Conservation (phyloP, 1,140 invertebrate genomes). For the Steinernema feltiae region DNA sequence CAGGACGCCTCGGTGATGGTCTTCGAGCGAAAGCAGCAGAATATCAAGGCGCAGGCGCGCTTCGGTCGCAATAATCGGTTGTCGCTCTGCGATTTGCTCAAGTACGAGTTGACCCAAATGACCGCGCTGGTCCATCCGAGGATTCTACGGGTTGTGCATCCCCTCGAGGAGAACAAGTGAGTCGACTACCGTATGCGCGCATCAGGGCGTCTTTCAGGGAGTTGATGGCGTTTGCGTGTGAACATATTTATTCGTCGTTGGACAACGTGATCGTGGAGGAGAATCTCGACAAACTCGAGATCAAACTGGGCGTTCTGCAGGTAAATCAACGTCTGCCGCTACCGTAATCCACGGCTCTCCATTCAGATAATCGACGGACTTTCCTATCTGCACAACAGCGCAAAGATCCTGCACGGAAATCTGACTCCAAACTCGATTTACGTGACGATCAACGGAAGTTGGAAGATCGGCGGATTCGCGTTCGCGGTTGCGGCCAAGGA, state of each 20-base stretch:
- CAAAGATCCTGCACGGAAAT: conserved; percentile 60
- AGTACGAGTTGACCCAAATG: conserved; percentile 58
- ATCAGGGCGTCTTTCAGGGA: conserved; percentile 25
- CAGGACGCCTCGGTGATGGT: conserved; percentile 60
- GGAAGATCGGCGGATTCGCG: conserved; percentile 61
- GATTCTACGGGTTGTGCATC: conserved; percentile 58
- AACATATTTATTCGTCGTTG: conserved; percentile 23
- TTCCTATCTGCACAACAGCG: conserved; percentile 58
- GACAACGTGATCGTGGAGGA: conserved; percentile 29
- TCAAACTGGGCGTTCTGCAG: conserved; percentile 38
- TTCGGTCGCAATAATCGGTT: conserved; percentile 47
- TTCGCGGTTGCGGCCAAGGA: conserved; percentile 54
- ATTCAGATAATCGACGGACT: conserved; percentile 60
- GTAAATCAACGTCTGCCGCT: not conserved
- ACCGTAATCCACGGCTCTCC: not conserved
- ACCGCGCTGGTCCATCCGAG: conserved; percentile 58
- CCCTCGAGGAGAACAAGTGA: conserved; percentile 61
- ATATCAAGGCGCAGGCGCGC: conserved; percentile 52
- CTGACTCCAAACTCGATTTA: conserved; percentile 59
- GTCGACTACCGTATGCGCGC: too few relatives aligned
- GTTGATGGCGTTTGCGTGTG: conserved; percentile 32
- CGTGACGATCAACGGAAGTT: conserved; percentile 58
- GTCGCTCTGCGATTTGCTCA: conserved; percentile 58
- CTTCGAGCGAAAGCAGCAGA: conserved; percentile 59
- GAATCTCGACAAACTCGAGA: conserved; percentile 28